Evolutionary conservation across 2,888 invertebrate species (phyloP).

Genomic region (Bedellia somnulentella): DNA sequence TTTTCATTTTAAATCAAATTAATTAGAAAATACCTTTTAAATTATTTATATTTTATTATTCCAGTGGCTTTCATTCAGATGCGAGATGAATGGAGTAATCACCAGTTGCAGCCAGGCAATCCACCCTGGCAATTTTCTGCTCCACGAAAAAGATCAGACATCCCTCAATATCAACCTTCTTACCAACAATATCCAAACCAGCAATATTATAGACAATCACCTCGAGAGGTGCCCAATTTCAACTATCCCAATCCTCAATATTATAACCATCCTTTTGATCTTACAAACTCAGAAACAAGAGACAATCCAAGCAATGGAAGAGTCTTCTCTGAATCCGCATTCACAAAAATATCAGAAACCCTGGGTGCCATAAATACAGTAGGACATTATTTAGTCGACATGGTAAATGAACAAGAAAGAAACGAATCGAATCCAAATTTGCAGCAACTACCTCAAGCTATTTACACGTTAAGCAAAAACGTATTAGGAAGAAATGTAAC

Average conservation of each 20-base stretch:
- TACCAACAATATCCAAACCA: neutral
- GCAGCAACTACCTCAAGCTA: slow-evolving; percentile 66
- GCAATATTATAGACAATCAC: too few species aligned
- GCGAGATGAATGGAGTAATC: slow-evolving; percentile 26
- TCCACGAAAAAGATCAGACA: slow-evolving; percentile 44
- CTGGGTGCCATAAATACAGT: slow-evolving; percentile 83
- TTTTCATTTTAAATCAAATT: neutral
- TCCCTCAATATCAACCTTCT: neutral
- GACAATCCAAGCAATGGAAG: slow-evolving; percentile 41
- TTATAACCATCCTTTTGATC: too few species aligned
- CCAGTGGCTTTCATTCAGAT: slow-evolving; percentile 31
- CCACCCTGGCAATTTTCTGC: slow-evolving; percentile 43
- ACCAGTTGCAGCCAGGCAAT: slow-evolving; percentile 25
- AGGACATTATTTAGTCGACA: slow-evolving; percentile 82
- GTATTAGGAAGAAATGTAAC: slow-evolving; percentile 75
- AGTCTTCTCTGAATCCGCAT: slow-evolving; percentile 62
- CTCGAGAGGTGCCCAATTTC: too few species aligned
- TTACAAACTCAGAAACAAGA: slow-evolving; percentile 23
- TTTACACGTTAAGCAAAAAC: slow-evolving; percentile 80
- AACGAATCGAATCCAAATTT: slow-evolving; percentile 41
- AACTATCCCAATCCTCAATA: too few species aligned
- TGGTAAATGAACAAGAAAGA: slow-evolving; percentile 61
- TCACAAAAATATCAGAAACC: slow-evolving; percentile 65
- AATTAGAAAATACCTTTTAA: too few species aligned
- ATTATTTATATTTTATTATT: slow-evolving; percentile 15